Evolutionary conservation across 1,140 invertebrate genomes (phyloP).

Genomic region (Yoshiicerus persimilis): DNA sequence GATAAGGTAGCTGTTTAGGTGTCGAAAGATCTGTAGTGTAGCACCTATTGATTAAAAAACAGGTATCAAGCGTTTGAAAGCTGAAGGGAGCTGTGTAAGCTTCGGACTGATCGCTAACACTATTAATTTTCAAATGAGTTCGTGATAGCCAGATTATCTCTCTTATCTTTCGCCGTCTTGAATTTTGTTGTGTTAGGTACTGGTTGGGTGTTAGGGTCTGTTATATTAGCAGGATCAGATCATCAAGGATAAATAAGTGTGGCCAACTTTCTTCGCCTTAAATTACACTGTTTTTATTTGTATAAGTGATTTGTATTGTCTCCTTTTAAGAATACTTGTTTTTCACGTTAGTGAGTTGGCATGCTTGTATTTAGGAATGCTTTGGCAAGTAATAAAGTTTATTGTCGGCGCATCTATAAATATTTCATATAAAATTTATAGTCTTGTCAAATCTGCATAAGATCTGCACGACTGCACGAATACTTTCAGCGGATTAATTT

Average conservation of each 20-base stretch:
- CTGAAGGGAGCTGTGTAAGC: neutral
- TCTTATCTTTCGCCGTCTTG: neutral
- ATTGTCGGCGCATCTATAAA: neutral
- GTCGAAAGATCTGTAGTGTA: too few species aligned
- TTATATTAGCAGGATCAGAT: neutral
- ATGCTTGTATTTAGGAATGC: neutral
- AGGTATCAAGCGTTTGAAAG: too few species aligned
- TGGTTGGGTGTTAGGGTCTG: neutral
- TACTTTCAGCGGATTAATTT: neutral
- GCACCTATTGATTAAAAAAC: too few species aligned
- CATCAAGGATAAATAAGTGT: neutral
- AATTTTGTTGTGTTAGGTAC: neutral
- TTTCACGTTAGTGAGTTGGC: neutral
- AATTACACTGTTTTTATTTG: neutral
- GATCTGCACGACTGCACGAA: neutral
- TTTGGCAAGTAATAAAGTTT: neutral
- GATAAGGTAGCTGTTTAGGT: too few species aligned
- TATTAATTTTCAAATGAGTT: neutral
- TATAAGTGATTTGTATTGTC: neutral
- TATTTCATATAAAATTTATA: neutral
- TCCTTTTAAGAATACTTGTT: neutral
- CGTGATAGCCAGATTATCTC: neutral
- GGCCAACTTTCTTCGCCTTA: neutral
- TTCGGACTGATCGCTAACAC: neutral
- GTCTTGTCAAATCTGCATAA: neutral